Evolutionary conservation across 2,113 vertebrate genomes (phyloP), one percentile per base, ranked within the genome.

Genomic region (Sturnira hondurensis): DNA sequence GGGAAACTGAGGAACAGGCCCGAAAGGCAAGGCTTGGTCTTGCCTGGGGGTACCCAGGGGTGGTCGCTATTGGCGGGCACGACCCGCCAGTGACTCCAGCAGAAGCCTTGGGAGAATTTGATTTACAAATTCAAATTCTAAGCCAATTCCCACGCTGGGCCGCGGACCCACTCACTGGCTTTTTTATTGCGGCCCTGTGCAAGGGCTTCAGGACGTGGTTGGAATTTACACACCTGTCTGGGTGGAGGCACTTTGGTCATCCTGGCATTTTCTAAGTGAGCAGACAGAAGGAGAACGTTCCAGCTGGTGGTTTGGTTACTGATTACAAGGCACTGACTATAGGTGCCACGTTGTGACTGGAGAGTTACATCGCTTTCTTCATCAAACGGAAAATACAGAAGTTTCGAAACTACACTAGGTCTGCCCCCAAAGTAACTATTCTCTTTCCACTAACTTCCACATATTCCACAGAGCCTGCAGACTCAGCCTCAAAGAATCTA

Each of bases 121-220:
- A 47, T 67, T 86, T 86, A 50, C 22, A 20, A 47, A 50, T 24
- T 20, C 43, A 20, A 52, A 50, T 31, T 20, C 38, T 31, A 43
- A 65, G 16, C 26, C 54, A 38, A 36, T 68, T 36, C 50, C 19
- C 74, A 5, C 3, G 28, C 38, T 4, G 7, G 22, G 65, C 14
- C 9, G 1, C 2, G 3, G 3, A 24, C 20, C 1, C 2, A 24
- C 20, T 1, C 20, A 1, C 58, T 15, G 38, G 52, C 50, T 41
- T 50, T 80, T 10, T 31, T 22, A 33, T 19, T 17, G n/a, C 36
- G 31, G 31, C 56, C 9, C 63, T 4, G 19, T 1, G 38, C 47
- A 13, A 17, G 31, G 43, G 38, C 26, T 78, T 36, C 24, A 0
- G 68, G 20, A 5, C 13, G 67, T n/a, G 63, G 33, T 2, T 81